Percentiles rank a stretch among this genome's conserved stretches.
phyloP scores from a whole-genome alignment of 64 coral and sea anemone species.

The Astreopora myriophthalma region DNA sequence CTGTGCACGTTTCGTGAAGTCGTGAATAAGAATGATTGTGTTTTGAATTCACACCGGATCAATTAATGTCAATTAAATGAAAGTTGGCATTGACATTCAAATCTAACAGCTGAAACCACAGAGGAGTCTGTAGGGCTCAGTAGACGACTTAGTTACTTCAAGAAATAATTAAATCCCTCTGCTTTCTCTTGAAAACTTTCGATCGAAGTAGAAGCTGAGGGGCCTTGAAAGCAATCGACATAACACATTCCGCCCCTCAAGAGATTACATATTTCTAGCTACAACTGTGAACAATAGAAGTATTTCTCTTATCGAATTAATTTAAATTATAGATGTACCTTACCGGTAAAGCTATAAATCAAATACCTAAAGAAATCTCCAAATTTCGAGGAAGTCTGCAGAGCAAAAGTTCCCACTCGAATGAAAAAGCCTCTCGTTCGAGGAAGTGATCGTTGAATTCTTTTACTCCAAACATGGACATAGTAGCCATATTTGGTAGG shows the following conservation, averaged over 20 bases:
- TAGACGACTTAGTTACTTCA: no score
- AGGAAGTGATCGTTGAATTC: constrained; percentile 57
- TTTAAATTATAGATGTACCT: background rate
- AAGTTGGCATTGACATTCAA: background rate
- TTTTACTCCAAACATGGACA: constrained; percentile 56
- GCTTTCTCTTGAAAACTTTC: background rate
- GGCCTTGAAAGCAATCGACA: background rate
- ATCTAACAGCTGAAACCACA: background rate
- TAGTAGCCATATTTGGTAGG: constrained; percentile 32
- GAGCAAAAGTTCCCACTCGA: no score
- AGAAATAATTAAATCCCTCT: background rate
- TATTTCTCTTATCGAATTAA: background rate
- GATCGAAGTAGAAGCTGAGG: background rate
- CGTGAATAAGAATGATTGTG: background rate
- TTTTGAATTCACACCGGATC: background rate
- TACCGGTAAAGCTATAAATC: background rate
- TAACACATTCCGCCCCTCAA: background rate
- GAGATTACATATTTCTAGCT: background rate
- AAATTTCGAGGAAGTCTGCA: background rate
- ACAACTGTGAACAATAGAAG: background rate
- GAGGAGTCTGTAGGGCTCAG: background rate
- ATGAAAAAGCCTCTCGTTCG: background rate
- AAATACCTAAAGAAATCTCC: background rate
- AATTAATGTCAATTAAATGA: background rate
- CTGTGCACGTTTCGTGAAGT: background rate